phyloP scores from a whole-genome alignment of 2,888 invertebrate genomes.

The Stenurella melanura region DNA sequence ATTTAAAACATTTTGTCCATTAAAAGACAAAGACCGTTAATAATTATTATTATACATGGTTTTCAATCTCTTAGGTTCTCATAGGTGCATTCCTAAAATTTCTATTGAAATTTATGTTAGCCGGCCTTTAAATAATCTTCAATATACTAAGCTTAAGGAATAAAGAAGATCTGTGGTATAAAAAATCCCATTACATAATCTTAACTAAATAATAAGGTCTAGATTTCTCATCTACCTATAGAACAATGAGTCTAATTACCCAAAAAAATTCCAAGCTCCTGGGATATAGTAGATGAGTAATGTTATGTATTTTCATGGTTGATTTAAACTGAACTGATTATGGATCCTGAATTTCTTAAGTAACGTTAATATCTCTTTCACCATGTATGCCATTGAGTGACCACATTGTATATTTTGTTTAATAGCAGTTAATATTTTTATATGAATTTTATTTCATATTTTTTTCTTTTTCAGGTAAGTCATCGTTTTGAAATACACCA shows the following conservation, averaged over 20 bases:
- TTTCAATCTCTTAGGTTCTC: background rate
- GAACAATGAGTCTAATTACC: background rate
- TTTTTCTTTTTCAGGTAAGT: constrained; percentile 36
- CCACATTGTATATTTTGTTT: background rate
- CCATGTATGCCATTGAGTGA: constrained; percentile 1
- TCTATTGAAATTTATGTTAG: background rate
- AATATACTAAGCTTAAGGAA: background rate
- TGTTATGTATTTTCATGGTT: background rate
- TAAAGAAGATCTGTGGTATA: background rate
- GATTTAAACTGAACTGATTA: background rate
- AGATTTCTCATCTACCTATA: background rate
- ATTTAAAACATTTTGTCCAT: background rate
- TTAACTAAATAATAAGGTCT: background rate
- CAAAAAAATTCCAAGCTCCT: background rate
- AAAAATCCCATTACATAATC: background rate
- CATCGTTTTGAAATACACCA: background rate
- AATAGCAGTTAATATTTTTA: constrained; percentile 5
- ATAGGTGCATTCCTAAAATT: background rate
- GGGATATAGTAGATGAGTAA: background rate
- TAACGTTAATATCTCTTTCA: background rate
- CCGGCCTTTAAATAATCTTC: background rate
- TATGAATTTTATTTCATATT: background rate
- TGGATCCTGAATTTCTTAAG: background rate
- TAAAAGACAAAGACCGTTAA: background rate
- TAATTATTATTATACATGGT: background rate